Conservation (phyloP, 2,113 vertebrate species). For the Pogonocichla stellata region DNA sequence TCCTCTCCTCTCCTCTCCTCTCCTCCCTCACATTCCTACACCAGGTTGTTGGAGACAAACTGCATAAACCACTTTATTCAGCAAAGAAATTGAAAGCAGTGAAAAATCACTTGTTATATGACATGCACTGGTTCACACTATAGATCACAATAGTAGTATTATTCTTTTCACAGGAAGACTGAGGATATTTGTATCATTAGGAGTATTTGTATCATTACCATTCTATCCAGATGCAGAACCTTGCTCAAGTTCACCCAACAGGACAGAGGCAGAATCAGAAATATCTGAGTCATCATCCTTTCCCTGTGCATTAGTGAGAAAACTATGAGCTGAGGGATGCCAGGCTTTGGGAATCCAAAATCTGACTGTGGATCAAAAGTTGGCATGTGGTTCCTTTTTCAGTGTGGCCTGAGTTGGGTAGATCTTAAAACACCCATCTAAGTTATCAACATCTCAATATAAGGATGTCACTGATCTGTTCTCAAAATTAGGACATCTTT, state of each 20-base stretch:
- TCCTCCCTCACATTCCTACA: background rate
- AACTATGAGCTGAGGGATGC: background rate
- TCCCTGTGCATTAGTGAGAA: background rate
- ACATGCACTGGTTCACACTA: background rate
- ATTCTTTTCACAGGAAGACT: background rate
- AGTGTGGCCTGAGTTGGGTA: background rate
- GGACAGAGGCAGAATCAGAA: background rate
- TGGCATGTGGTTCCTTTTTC: background rate
- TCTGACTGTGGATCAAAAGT: background rate
- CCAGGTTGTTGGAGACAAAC: background rate
- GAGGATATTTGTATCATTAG: background rate
- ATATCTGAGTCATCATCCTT: background rate
- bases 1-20: background rate
- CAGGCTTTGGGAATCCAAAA: background rate
- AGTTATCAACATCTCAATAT: background rate
- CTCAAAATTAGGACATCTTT: background rate
- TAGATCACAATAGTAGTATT: background rate
- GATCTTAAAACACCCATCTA: background rate
- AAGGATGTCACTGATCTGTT: background rate
- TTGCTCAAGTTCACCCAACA: background rate
- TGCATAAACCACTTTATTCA: background rate
- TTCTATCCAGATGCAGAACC: background rate
- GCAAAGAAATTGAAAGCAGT: background rate
- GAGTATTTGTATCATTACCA: background rate
- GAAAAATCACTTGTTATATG: background rate